Conservation (phyloP, 2,888 invertebrate species). For the Pasiphila rectangulata region DNA sequence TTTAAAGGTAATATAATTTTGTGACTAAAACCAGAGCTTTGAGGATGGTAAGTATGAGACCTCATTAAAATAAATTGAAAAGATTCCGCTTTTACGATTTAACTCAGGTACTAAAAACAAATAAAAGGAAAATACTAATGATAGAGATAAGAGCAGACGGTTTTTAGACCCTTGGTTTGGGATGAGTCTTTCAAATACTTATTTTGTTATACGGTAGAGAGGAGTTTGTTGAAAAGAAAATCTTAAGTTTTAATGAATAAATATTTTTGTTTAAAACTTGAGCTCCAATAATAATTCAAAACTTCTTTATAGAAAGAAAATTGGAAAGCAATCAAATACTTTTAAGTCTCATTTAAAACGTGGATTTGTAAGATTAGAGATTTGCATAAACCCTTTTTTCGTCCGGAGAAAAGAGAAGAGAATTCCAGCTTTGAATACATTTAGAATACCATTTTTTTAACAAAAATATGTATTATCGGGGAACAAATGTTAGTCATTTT, state of each 20-base stretch:
- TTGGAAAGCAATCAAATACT: constrained; percentile 16
- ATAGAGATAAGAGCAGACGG: not conserved
- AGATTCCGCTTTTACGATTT: constrained; percentile 28
- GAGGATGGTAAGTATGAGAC: constrained; percentile 25
- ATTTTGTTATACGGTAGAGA: too few species aligned
- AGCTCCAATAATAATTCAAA: too few species aligned
- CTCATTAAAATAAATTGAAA: constrained; percentile 47
- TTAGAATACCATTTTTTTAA: not conserved
- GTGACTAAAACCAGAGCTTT: constrained; percentile 18
- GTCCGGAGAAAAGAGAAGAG: constrained; percentile 10
- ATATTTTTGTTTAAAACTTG: not conserved
- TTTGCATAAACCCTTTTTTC: constrained; percentile 30
- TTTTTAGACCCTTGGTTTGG: not conserved
- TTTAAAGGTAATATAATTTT: constrained; percentile 26
- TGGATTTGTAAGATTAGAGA: constrained; percentile 25
- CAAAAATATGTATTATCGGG: too few species aligned
- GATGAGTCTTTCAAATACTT: not conserved
- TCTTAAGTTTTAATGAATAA: too few species aligned
- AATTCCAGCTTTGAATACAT: constrained; percentile 16
- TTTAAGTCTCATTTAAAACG: constrained; percentile 22
- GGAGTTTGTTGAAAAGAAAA: too few species aligned
- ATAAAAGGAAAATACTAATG: constrained; percentile 7
- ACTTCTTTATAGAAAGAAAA: constrained; percentile 1
- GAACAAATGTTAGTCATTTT: too few species aligned
- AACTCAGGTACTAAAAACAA: constrained; percentile 11